Percentiles rank a stretch among this genome's conserved stretches.
phyloP scores from a whole-genome alignment of 2,113 vertebrate genomes.

The Crotalus helleri region DNA sequence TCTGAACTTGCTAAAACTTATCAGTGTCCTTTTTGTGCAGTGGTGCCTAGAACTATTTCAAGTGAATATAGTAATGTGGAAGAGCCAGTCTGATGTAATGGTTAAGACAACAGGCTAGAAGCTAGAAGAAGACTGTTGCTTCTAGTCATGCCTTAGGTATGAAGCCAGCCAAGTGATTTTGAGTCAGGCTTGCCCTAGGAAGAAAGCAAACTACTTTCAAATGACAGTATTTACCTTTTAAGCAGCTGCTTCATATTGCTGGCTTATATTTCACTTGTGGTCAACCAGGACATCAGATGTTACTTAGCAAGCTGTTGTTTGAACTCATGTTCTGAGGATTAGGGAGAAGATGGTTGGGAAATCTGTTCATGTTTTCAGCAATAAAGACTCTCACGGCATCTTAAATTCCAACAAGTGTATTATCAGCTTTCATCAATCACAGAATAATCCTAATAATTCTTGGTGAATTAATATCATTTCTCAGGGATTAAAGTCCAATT shows the following conservation, averaged over 20 bases:
- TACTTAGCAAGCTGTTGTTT: neutral
- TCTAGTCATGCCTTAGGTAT: neutral
- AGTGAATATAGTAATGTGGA: neutral
- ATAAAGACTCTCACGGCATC: neutral
- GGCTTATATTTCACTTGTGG: neutral
- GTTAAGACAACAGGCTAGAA: neutral
- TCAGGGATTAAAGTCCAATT: neutral
- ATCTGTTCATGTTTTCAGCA: neutral
- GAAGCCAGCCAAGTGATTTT: neutral
- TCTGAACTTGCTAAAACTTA: neutral
- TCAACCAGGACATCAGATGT: neutral
- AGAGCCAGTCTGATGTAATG: neutral
- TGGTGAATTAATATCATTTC: neutral
- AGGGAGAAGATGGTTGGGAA: neutral
- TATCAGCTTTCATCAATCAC: neutral
- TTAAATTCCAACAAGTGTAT: neutral
- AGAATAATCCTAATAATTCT: neutral
- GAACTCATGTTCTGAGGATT: neutral
- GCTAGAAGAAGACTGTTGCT: neutral
- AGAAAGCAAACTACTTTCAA: neutral
- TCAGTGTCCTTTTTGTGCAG: neutral
- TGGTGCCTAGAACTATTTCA: neutral
- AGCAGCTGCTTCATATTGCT: neutral
- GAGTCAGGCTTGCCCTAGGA: neutral
- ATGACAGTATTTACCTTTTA: neutral